A percentile compares a stretch with the other conserved stretches of the same genome.
These are phyloP conservation scores for Xerus rutilus DNA, from an alignment of 2,797 vertebrate genomes.

Conservation along the genomic window DNA sequence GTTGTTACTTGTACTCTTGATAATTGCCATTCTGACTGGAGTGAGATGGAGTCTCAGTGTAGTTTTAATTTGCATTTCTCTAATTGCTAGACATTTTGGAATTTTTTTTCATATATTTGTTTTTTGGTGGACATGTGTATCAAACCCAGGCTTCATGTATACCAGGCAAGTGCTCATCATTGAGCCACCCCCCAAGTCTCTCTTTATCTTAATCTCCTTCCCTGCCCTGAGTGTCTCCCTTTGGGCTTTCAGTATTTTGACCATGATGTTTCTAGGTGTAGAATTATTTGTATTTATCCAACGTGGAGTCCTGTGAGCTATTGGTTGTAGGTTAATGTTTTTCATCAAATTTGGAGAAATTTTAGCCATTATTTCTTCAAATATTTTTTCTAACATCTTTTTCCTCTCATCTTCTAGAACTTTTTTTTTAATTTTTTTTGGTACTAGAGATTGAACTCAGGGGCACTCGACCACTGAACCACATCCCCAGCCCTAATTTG, in stretches of 20 bases:
- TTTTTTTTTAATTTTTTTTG: not conserved
- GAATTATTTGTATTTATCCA: not conserved
- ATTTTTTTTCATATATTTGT: too few relatives aligned
- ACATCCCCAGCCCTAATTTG: too few relatives aligned
- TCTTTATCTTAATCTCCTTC: not conserved
- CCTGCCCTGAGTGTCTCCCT: not conserved
- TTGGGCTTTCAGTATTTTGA: not conserved
- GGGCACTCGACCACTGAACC: too few relatives aligned
- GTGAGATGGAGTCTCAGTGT: too few relatives aligned
- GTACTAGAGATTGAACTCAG: too few relatives aligned
- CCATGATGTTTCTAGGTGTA: not conserved
- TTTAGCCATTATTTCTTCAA: slow-evolving; percentile 9
- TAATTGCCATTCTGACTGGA: too few relatives aligned
- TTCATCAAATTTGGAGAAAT: not conserved
- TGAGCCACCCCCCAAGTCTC: not conserved
- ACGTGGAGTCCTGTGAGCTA: not conserved
- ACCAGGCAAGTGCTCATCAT: not conserved
- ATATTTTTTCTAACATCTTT: not conserved
- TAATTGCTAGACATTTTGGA: too few relatives aligned
- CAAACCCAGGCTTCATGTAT: not conserved
- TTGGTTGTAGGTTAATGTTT: not conserved
- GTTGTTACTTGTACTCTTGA: too few relatives aligned
- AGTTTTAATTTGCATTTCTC: too few relatives aligned
- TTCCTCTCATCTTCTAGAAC: not conserved
- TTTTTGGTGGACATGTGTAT: not conserved